Evolutionary conservation across 2,888 invertebrate species (phyloP), one percentile per base, ranked within the genome.

Genomic region (Penaeus monodon): DNA sequence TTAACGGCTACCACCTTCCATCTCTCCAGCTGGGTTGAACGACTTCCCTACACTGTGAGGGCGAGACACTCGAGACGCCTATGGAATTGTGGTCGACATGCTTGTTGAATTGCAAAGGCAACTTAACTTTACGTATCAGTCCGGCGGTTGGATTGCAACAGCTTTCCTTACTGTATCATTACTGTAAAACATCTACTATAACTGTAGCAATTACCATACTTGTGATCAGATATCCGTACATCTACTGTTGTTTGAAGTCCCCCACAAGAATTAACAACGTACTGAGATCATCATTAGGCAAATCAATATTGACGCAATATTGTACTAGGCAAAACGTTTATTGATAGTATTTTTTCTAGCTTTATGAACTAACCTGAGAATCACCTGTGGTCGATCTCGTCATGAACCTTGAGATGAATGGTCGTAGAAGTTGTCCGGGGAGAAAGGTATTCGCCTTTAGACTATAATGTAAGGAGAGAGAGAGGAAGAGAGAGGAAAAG

Each of bases 351-450:
- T 7, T 73, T n/a, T 73, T 22, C 63, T 63, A 79, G 57, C 20
- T 79, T 27, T 81, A 81, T n/a, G 66, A n/a, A 82, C 14, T 27
- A 49, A 7, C 81, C 81, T 24, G 63, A 57, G 29, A 73, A 82
- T 29, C 27, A 70, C 10, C 57, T 29, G 17, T 82, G 81, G 81
- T 73, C 17, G 70, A 82, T 27, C 27, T 73, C 17, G 27, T 29
- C 57, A 82, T 73, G 81, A 8, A 49, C 73, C 22, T 82, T 73
- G 81, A 38, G 81, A 29, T 73, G 81, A 4, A 68, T 82, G 68
- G 57, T 82, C 17, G 81, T 73, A 20, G 81, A 82, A 57, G 81
- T 82, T n/a, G 70, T 29, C 73, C 44, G 81, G 20, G 49, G 64
- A 57, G 81, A 82, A 27, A 82, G 33, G 81, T 82, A 82, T 14